Conservation (phyloP, 1,140 invertebrate genomes). For the Zaprionus nigranus region DNA sequence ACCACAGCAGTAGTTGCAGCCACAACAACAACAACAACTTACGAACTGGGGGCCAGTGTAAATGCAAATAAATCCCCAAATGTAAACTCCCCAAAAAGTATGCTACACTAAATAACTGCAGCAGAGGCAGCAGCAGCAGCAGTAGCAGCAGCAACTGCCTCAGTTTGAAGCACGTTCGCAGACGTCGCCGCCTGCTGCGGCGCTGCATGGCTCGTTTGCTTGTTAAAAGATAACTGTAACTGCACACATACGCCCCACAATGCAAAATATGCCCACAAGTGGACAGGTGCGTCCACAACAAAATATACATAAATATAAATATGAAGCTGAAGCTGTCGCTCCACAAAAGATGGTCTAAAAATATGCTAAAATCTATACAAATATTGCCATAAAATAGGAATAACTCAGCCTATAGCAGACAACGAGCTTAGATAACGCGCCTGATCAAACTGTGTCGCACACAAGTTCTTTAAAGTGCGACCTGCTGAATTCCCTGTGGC, state of each 20-base stretch:
- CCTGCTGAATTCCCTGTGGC: too few relatives aligned
- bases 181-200: constrained; percentile 38
- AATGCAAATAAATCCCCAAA: constrained; percentile 81
- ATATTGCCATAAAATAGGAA: background rate
- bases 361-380: constrained; percentile 1
- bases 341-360: background rate
- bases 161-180: constrained; percentile 56
- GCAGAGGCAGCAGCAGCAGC: constrained; percentile 13
- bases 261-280: constrained; percentile 67
- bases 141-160: constrained; percentile 33
- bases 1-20: constrained; percentile 12
- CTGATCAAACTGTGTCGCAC: background rate
- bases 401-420: background rate
- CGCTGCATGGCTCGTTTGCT: constrained; percentile 67
- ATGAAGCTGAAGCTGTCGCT: constrained; percentile 7
- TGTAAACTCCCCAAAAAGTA: constrained; percentile 61
- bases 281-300: constrained; percentile 24
- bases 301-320: constrained; percentile 12
- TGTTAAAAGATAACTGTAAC: constrained; percentile 65
- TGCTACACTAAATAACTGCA: constrained; percentile 70
- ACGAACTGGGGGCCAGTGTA: constrained; percentile 34
- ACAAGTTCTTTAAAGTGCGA: background rate
- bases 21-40: constrained; percentile 4
- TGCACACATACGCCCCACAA: constrained; percentile 16
- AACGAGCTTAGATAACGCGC: background rate